Conservation (phyloP, 2,888 invertebrate species). For the Fabriciana adippe region DNA sequence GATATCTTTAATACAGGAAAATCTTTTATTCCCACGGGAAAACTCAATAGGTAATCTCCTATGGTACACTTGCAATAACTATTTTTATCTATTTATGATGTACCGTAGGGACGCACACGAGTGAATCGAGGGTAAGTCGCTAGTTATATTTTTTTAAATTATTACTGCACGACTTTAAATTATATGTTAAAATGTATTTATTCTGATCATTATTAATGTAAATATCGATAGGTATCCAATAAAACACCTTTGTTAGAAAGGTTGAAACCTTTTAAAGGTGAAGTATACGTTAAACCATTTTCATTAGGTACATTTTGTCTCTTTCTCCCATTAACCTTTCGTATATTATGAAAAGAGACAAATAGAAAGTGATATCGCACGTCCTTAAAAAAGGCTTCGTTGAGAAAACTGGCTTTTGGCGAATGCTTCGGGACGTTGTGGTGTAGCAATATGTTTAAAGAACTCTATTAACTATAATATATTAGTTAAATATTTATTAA, state of each 20-base stretch:
- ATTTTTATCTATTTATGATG: too few relatives aligned
- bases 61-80: too few relatives aligned
- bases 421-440: slow-evolving; percentile 73
- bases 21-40: too few relatives aligned
- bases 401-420: slow-evolving; percentile 69
- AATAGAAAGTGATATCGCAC: slow-evolving; percentile 63
- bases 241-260: slow-evolving; percentile 19
- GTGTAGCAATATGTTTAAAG: background rate
- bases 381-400: slow-evolving; percentile 72
- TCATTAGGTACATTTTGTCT: slow-evolving; percentile 48
- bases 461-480: background rate
- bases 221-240: slow-evolving; percentile 15
- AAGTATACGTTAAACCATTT: slow-evolving; percentile 25
- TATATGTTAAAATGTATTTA: background rate
- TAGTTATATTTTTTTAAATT: too few relatives aligned
- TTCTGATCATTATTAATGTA: slow-evolving; percentile 5
- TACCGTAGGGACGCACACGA: too few relatives aligned
- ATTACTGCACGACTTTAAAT: too few relatives aligned
- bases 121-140: too few relatives aligned
- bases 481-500: background rate
- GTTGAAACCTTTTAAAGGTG: slow-evolving; percentile 19
- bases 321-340: slow-evolving; percentile 46
- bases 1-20: too few relatives aligned
- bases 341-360: slow-evolving; percentile 59
- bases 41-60: too few relatives aligned